These are phyloP conservation scores for Melanotaenia nigrans DNA, from an alignment of 2,797 vertebrate genomes.

Conservation along the genomic window DNA sequence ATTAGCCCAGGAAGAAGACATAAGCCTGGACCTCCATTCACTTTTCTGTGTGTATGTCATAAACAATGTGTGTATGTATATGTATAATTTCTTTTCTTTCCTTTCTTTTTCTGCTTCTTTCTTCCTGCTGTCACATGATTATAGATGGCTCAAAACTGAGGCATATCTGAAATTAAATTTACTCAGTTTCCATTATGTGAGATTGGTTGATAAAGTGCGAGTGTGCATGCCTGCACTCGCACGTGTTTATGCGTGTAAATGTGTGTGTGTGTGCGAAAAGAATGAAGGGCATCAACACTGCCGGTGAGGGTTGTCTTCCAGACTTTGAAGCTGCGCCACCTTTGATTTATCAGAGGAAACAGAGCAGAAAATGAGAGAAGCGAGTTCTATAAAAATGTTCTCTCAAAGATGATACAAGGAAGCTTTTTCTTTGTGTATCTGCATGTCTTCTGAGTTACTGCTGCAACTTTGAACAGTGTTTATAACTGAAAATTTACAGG, in stretches of 20 bases:
- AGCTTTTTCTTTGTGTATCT: constrained; percentile 21
- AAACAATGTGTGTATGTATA: constrained; percentile 45
- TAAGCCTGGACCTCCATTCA: constrained; percentile 57
- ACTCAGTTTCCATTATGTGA: constrained; percentile 54
- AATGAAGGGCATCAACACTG: constrained; percentile 35
- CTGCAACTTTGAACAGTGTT: constrained; percentile 17
- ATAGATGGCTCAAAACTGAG: constrained; percentile 57
- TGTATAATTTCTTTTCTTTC: constrained; percentile 6
- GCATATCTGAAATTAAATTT: constrained; percentile 67
- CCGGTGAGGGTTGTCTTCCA: constrained; percentile 50
- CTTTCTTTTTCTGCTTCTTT: constrained; percentile 12
- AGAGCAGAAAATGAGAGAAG: constrained; percentile 26
- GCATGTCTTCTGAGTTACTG: constrained; percentile 22
- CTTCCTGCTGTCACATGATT: constrained; percentile 56
- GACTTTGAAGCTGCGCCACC: constrained; percentile 76
- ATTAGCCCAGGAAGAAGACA: constrained; percentile 85
- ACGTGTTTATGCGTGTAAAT: constrained; percentile 8
- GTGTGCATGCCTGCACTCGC: constrained; percentile 9
- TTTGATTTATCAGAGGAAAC: constrained; percentile 54
- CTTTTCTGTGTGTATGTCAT: constrained; percentile 63
- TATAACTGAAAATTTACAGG: constrained; percentile 10
- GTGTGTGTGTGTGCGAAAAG: constrained; percentile 20
- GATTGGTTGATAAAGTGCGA: constrained; percentile 35
- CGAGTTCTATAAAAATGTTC: constrained; percentile 33
- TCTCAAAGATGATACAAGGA: constrained; percentile 25